Evolutionary conservation across 2,797 vertebrate genomes (phyloP), one percentile per base, ranked within the genome.

Genomic region (Chromis chromis): DNA sequence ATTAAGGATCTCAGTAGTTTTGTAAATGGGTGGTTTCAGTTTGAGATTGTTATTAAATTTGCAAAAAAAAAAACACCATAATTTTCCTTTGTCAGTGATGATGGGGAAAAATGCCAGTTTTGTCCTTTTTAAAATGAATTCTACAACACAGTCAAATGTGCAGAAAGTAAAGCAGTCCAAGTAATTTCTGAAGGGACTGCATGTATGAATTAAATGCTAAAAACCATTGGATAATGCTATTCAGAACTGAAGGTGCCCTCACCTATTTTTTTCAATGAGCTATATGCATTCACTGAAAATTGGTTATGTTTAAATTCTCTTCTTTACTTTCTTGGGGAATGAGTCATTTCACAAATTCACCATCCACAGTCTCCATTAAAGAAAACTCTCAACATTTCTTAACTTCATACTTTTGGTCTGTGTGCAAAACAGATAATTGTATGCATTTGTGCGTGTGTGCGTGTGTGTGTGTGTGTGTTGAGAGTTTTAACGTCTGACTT

Each of bases 401-500:
- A n/a, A 49, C n/a, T 22, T 21, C 10, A 49, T 21, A 49, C 19
- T 21, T 19, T 8, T 49, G 8, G 46, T 21, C n/a, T 49, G 19
- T n/a, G 44, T 19, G 17, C 44, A n/a, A n/a, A 17, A 46, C 44
- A 19, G n/a, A 49, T 21, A 27, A 40, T 16, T 31, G 27, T 25
- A 8, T 40, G 3, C 8, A 4, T 65, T 9, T 53, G 48, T 36
- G 55, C 58, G 13, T 33, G 31, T 60, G 25, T 53, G 56, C 54
- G 42, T 62, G 46, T 52, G 31, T n/a, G 40, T 55, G 50, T 46
- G 14, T 48, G 21, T 48, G 21, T 39, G 2, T 28, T 65, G 6
- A 25, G 22, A 33, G 28, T 59, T 54, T 70, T 19, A 21, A 19
- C 48, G 31, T 71, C 33, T 56, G 42, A 55, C 8, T 66, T 21